A percentile compares a stretch with the other conserved stretches of the same genome.
phyloP scores from a whole-genome alignment of 2,113 vertebrate species.

The Mesocricetus auratus region DNA sequence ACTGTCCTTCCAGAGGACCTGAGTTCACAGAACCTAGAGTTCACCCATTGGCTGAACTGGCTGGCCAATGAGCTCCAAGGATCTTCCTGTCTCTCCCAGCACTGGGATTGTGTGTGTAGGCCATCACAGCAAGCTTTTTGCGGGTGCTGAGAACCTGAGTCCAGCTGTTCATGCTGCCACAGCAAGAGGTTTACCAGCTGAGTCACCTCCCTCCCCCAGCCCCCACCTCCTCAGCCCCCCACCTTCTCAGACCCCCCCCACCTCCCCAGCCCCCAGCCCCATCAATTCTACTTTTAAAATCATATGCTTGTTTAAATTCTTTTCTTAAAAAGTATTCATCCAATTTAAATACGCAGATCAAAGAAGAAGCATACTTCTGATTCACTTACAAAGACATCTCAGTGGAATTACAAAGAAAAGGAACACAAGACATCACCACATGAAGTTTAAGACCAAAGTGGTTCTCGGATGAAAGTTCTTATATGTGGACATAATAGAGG shows the following conservation, averaged over 20 bases:
- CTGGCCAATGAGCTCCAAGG: background rate
- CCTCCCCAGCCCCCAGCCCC: background rate
- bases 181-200: too few species aligned
- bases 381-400: background rate
- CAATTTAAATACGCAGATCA: background rate
- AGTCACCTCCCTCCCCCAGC: background rate
- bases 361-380: background rate
- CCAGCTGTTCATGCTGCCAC: too few species aligned
- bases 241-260: too few species aligned
- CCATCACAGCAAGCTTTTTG: too few species aligned
- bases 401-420: background rate
- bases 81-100: background rate
- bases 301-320: background rate
- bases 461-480: background rate
- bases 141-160: background rate
- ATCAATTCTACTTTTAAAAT: background rate
- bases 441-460: background rate
- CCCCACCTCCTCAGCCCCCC: background rate
- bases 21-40: background rate
- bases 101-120: background rate
- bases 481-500: fast-evolving
- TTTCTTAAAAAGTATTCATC: background rate
- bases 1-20: background rate
- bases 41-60: too few species aligned
- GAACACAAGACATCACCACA: fast-evolving